phyloP scores from a whole-genome alignment of 2,888 invertebrate genomes.

The Criorhina ranunculi region DNA sequence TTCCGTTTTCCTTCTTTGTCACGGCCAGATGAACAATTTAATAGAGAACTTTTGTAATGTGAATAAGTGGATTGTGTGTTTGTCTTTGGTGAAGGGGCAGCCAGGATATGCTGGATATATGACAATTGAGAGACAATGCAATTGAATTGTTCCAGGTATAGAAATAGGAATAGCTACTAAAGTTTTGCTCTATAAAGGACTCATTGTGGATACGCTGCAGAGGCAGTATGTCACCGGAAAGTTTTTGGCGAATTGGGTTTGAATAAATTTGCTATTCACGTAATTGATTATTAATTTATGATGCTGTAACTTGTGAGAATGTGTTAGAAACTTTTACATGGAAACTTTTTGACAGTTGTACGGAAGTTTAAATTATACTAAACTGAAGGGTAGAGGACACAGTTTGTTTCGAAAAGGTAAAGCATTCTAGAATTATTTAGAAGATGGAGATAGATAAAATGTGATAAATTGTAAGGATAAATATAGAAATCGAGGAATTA shows the following conservation, averaged over 20 bases:
- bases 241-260: conserved; percentile 46
- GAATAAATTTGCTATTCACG: conserved; percentile 40
- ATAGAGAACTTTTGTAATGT: conserved; percentile 50
- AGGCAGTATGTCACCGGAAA: conserved; percentile 1
- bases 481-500: too few relatives aligned
- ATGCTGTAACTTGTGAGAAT: conserved; percentile 22
- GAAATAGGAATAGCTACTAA: not conserved
- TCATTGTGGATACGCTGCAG: not conserved
- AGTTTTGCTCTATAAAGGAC: conserved; percentile 13
- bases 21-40: conserved; percentile 57
- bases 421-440: too few relatives aligned
- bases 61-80: conserved; percentile 36
- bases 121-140: conserved; percentile 51
- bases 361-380: not conserved
- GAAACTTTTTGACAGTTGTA: conserved; percentile 7
- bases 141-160: conserved; percentile 23
- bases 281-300: conserved; percentile 56
- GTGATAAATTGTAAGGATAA: too few relatives aligned
- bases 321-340: conserved; percentile 15
- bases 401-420: too few relatives aligned
- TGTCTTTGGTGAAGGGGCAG: not conserved
- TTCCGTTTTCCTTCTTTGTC: conserved; percentile 26
- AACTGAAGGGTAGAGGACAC: too few relatives aligned
- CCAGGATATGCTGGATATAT: conserved; percentile 15
- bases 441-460: too few relatives aligned